A percentile compares a stretch with the other conserved stretches of the same genome.
Conservation (phyloP, 92 coral and sea anemone species). For the Desmophyllum pertusum region DNA sequence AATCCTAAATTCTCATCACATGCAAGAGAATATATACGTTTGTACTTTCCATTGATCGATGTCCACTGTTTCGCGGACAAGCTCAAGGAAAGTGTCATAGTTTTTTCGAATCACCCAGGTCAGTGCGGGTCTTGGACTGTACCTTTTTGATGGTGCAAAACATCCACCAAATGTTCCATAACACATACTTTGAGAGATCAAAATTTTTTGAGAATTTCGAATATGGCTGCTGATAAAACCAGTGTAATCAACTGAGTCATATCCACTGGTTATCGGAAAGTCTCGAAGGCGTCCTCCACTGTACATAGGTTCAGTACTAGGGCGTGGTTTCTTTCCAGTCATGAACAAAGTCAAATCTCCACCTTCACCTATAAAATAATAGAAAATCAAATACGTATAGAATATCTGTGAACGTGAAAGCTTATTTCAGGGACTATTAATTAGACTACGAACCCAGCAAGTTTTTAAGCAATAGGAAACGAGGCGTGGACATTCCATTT, state of each 20-base stretch:
- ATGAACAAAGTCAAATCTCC: slow-evolving; percentile 19
- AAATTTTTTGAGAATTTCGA: background rate
- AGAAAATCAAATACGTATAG: too few relatives aligned
- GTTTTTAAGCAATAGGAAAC: too few relatives aligned
- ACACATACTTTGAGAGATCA: background rate
- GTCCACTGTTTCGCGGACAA: background rate
- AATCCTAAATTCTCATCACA: slow-evolving; percentile 14
- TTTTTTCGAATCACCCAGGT: background rate
- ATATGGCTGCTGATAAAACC: background rate
- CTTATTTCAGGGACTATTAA: background rate
- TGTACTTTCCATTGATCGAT: background rate
- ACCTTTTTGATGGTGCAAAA: background rate
- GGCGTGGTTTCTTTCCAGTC: slow-evolving; percentile 4
- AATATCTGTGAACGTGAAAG: too few relatives aligned
- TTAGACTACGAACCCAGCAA: too few relatives aligned
- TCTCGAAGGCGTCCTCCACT: background rate
- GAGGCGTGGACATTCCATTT: too few relatives aligned
- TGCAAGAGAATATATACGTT: background rate
- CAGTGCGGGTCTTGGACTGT: background rate
- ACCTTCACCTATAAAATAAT: background rate
- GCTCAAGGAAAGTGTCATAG: background rate
- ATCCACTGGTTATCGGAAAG: slow-evolving; percentile 8
- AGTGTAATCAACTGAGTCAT: background rate
- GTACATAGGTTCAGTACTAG: slow-evolving; percentile 1
- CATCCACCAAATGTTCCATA: background rate